A percentile compares a stretch with the other conserved stretches of the same genome.
Evolutionary conservation across 2,113 vertebrate genomes (phyloP).

Genomic region (Grammomys dolichurus): DNA sequence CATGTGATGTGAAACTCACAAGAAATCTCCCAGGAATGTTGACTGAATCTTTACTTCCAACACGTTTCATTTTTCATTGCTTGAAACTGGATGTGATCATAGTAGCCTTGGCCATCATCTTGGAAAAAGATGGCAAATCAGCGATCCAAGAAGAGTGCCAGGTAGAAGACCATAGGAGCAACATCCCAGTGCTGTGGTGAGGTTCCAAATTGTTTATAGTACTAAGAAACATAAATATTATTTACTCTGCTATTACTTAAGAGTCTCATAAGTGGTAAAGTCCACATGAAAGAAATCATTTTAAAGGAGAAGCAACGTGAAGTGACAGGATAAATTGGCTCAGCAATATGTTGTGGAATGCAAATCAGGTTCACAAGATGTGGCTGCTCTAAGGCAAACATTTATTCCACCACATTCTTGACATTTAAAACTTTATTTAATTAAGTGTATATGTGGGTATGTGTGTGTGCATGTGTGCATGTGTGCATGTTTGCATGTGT

Average conservation of each 20-base stretch:
- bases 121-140: neutral
- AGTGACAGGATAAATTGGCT: neutral
- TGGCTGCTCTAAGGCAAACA: neutral
- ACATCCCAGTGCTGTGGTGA: neutral
- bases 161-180: neutral
- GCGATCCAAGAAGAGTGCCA: neutral
- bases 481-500: neutral
- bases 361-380: neutral
- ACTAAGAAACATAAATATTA: neutral
- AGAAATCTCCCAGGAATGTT: neutral
- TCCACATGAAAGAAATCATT: slow-evolving; percentile 17
- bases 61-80: neutral
- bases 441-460: neutral
- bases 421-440: neutral
- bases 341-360: neutral
- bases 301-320: neutral
- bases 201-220: neutral
- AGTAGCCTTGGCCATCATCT: neutral
- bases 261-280: neutral
- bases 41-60: neutral
- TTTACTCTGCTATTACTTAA: neutral
- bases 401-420: neutral
- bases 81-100: neutral
- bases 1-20: neutral
- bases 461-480: neutral